phyloP scores from a whole-genome alignment of 2,888 invertebrate species.

The Petrophora chlorosata region DNA sequence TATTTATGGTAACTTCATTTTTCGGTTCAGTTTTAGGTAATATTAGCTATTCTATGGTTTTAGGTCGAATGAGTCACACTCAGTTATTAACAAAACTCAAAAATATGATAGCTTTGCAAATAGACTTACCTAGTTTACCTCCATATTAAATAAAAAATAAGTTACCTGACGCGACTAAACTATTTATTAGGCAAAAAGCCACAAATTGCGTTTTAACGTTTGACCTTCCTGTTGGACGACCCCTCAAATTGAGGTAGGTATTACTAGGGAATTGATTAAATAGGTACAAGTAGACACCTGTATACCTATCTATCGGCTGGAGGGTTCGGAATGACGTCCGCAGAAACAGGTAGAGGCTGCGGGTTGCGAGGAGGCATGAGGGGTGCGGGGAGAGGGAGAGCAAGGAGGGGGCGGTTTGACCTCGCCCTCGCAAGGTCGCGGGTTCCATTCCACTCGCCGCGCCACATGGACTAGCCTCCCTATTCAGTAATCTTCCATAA shows the following conservation, averaged over 20 bases:
- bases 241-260: constrained; percentile 34
- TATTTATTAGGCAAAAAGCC: neutral
- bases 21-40: too few relatives aligned
- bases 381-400: constrained; percentile 28
- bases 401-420: constrained; percentile 59
- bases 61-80: too few relatives aligned
- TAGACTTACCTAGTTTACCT: too few relatives aligned
- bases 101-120: too few relatives aligned
- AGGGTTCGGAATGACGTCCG: constrained; percentile 63
- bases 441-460: constrained; percentile 70
- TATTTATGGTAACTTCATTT: too few relatives aligned
- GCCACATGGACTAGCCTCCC: constrained; percentile 58
- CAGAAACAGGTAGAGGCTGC: constrained; percentile 63
- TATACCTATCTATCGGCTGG: constrained; percentile 39
- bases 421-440: constrained; percentile 77
- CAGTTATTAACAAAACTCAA: too few relatives aligned
- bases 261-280: constrained; percentile 35
- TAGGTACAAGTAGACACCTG: constrained; percentile 25
- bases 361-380: constrained; percentile 42
- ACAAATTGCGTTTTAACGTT: constrained; percentile 16
- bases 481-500: constrained; percentile 65
- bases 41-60: too few relatives aligned
- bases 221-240: constrained; percentile 26
- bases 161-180: neutral
- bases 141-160: neutral